Evolutionary conservation across 1,140 invertebrate genomes (phyloP), one percentile per base, ranked within the genome.

Genomic region (Sycophaga agraensis): DNA sequence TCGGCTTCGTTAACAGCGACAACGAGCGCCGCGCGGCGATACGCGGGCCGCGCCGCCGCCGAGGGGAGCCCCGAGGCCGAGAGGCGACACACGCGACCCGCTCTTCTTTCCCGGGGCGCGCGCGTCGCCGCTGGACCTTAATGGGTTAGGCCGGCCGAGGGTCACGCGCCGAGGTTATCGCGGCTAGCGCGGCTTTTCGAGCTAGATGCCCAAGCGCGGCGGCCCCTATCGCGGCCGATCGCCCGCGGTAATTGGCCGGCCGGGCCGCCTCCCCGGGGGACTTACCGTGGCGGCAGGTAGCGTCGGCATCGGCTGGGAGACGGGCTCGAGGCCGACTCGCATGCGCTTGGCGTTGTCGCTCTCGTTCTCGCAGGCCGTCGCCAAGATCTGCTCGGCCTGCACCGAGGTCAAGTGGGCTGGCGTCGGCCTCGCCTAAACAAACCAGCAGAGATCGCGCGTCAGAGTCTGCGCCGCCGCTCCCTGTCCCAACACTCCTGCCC

Each of bases 331-430:
- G 55, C 96, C 96, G 70, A 97, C 86, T 64, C 94, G 86, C 94
- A 97, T 97, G 70, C 94, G 86, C 81, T 97, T 97, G 26, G 94
- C 95, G 79, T 97, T 97, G 76, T 96, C 90, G 76, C 91, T 94
- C 81, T 97, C 96, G 78, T 97, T 97, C 82, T 97, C 95, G 79
- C 95, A 97, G 43, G 96, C 96, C 68, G 91, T 90, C 65, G 94
- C 94, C 73, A 98, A 83, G 72, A 97, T 94, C 80, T 96, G 93
- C 77, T 98, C 96, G 8, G 96, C 96, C 78, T 96, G 93, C 53
- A 95, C 93, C 61, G 94, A 97, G 35, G 95, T 97, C 72, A 98
- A 85, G 82, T 98, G 95, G 35, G 95, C 94, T 49, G 94, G 94
- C 28, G 94, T 96, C n/a, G 94, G 93, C 66, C 94, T 86, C 24